phyloP scores from a whole-genome alignment of 2,113 vertebrate species.

The Vireo altiloquus region DNA sequence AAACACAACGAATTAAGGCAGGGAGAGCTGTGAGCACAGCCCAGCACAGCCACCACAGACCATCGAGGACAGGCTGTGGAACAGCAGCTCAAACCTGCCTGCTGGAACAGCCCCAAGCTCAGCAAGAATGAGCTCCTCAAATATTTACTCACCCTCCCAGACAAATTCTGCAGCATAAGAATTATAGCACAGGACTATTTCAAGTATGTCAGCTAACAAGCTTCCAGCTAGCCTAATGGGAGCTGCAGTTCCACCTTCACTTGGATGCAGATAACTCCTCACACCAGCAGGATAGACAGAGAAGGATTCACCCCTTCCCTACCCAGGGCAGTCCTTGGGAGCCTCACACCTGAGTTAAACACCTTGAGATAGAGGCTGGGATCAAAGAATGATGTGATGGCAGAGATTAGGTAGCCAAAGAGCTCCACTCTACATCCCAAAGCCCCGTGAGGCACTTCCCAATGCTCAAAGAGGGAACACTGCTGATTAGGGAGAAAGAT shows the following conservation, averaged over 20 bases:
- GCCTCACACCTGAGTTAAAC: not conserved
- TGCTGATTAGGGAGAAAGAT: not conserved
- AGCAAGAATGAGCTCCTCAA: not conserved
- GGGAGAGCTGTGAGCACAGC: not conserved
- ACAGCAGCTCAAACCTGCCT: too few relatives aligned
- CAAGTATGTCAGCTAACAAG: not conserved
- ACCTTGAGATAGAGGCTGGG: not conserved
- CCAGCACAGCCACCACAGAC: not conserved
- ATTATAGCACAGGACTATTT: not conserved
- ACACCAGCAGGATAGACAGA: not conserved
- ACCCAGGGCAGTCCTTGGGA: not conserved
- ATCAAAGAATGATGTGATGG: not conserved
- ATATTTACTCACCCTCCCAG: not conserved
- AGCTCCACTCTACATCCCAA: not conserved
- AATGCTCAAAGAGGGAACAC: rapidly evolving
- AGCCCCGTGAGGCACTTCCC: not conserved
- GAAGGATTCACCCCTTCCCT: not conserved
- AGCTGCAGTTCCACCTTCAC: not conserved
- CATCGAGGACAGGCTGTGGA: not conserved
- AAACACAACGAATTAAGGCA: not conserved
- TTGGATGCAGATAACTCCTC: not conserved
- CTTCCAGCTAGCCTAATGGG: not conserved
- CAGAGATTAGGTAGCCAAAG: not conserved
- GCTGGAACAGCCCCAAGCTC: not conserved
- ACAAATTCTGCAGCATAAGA: not conserved